Conservation (phyloP, 2,888 invertebrate species). For the Endomychus coccineus region DNA sequence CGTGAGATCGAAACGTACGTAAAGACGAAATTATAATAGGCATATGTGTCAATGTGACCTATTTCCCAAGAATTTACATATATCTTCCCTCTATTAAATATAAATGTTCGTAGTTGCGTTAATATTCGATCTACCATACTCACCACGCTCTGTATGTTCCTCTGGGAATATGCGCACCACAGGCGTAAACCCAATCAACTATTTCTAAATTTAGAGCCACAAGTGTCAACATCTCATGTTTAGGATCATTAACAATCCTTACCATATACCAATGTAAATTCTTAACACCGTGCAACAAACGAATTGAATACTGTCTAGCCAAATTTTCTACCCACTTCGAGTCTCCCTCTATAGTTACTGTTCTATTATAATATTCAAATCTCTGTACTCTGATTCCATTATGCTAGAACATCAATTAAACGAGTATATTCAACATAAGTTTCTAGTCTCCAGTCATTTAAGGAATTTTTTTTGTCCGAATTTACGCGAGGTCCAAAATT, state of each 20-base stretch:
- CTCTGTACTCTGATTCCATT: constrained; percentile 33
- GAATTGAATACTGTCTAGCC: constrained; percentile 42
- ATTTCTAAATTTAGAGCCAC: constrained; percentile 61
- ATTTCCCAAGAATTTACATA: too few species aligned
- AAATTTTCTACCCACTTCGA: constrained; percentile 49
- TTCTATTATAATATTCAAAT: constrained; percentile 33
- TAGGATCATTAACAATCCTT: constrained; percentile 49
- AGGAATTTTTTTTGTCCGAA: neutral
- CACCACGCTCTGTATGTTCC: constrained; percentile 56
- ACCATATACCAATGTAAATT: constrained; percentile 51
- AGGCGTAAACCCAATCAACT: constrained; percentile 72
- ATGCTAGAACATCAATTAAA: constrained; percentile 28
- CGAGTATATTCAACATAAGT: neutral
- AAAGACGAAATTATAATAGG: too few species aligned
- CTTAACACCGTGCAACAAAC: constrained; percentile 32
- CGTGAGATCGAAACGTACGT: too few species aligned
- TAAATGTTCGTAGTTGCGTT: constrained; percentile 21
- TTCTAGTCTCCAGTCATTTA: constrained; percentile 9
- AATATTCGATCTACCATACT: constrained; percentile 24
- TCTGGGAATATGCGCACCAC: constrained; percentile 53
- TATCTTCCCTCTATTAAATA: too few species aligned
- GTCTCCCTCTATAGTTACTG: constrained; percentile 36
- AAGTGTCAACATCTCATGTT: constrained; percentile 55
- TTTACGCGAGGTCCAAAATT: too few species aligned
- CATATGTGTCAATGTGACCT: too few species aligned